Base-by-base conservation (phyloP, 2,888 invertebrate species). In the Athripsodes cinereus region DNA sequence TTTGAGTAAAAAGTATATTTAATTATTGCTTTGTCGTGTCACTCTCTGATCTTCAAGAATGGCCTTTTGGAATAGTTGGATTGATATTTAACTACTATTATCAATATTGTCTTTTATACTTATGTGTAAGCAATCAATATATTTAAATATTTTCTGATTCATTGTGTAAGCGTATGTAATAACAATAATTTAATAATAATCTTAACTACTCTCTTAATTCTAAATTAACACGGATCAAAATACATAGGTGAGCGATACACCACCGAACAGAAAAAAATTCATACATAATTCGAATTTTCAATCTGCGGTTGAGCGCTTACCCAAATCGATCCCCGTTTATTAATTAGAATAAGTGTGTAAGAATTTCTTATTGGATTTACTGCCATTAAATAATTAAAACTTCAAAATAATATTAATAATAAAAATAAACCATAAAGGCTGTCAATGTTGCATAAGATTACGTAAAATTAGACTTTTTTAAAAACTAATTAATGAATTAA, bases 101-200 rank as follows among this genome's bases (percentile, higher is more conserved):
- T 6, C 26, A 26, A 10, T 26, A 26, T 26, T 26, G 26, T 26
- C 26, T 26, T 26, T 48, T 55, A 47, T 46, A 52, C 48, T 51
- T 62, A 62, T 18, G 44, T 20, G 26, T 59, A 61, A 61, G 61
- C 59, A 59, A 61, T 61, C 52, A 56, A 55, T 58, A 53, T 61
- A 57, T 60, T 61, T 57, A 55, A 61, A 58, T 56, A 56, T 54
- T 55, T 55, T 16, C n/a, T 16, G n/a, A 5, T 44, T 44, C n/a
- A n/a, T 18, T 13, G n/a, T 44, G 13, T 44, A 44, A 44, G 44
- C n/a, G 5, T 16, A 10, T 10, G 11, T 16, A 44, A 6, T 44
- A 44, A 16, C 13, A 13, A 16, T n/a, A 44, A 13, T 44, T 8
- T 44, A n/a, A n/a, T n/a, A n/a, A n/a, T n/a, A n/a, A n/a, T n/a